Percentiles rank a stretch among this genome's conserved stretches.
Conservation (phyloP, 2,797 vertebrate species). For the Characodon lateralis region DNA sequence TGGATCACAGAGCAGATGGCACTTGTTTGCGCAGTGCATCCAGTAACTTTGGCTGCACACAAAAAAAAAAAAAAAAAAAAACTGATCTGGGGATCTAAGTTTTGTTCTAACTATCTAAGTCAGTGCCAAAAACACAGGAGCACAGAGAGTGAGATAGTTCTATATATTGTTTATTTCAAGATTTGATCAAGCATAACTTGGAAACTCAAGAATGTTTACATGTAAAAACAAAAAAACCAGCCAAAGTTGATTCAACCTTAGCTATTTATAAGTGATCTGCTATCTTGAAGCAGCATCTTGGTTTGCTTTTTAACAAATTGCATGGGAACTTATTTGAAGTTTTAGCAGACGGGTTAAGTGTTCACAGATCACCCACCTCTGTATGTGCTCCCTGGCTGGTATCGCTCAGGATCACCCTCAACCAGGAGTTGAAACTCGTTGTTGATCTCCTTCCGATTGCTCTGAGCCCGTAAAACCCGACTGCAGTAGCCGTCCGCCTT, state of each 20-base stretch:
- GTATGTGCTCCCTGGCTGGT: slow-evolving; percentile 95
- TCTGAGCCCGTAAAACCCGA: slow-evolving; percentile 90
- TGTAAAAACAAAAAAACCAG: background rate
- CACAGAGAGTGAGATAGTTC: background rate
- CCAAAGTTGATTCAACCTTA: background rate
- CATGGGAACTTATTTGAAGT: slow-evolving; percentile 44
- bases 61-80: slow-evolving; percentile 35
- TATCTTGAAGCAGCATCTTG: background rate
- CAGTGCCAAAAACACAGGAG: slow-evolving; percentile 1
- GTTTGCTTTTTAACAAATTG: background rate
- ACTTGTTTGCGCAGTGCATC: slow-evolving; percentile 20
- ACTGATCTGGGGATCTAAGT: background rate
- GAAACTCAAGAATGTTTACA: background rate
- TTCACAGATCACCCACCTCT: slow-evolving; percentile 83
- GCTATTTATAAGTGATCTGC: background rate
- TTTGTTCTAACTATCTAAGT: slow-evolving; percentile 4
- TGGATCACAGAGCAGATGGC: slow-evolving; percentile 42
- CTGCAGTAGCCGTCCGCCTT: slow-evolving; percentile 94
- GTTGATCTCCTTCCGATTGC: slow-evolving; percentile 87
- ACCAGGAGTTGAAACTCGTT: slow-evolving; percentile 95
- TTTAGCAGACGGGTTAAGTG: background rate
- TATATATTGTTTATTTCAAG: slow-evolving; percentile 1
- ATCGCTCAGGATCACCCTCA: slow-evolving; percentile 94
- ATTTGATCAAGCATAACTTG: background rate
- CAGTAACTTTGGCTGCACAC: slow-evolving; percentile 33